Conservation (phyloP, 2,888 invertebrate genomes). For the Galerucella pusilla region DNA sequence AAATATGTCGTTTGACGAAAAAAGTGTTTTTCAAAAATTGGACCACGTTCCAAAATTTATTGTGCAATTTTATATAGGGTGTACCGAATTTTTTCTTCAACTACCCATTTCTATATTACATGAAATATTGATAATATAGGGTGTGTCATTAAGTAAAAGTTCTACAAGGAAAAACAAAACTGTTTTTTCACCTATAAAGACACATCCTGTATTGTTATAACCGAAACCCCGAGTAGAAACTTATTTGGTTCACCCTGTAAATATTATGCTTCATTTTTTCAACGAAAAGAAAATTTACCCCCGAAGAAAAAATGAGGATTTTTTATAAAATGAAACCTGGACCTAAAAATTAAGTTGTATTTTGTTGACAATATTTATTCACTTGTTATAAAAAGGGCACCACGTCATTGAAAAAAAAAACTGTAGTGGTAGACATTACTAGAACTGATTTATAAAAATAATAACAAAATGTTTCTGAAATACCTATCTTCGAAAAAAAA, state of each 20-base stretch:
- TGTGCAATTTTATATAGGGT: conserved; percentile 46
- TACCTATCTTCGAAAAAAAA: conserved; percentile 17
- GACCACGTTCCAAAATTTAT: conserved; percentile 48
- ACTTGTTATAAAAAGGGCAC: conserved; percentile 56
- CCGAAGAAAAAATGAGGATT: conserved; percentile 9
- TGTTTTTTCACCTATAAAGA: background rate
- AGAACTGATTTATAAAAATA: conserved; percentile 20
- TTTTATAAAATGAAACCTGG: conserved; percentile 22
- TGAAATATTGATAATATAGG: too few relatives aligned
- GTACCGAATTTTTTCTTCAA: background rate
- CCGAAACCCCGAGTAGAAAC: background rate
- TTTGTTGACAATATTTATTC: conserved; percentile 54
- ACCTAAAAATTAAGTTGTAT: conserved; percentile 19
- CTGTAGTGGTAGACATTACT: conserved; percentile 39
- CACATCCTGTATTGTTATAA: background rate
- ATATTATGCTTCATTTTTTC: conserved; percentile 19
- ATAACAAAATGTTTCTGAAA: conserved; percentile 30
- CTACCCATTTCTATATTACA: background rate
- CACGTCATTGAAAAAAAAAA: conserved; percentile 50
- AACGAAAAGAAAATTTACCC: conserved; percentile 23
- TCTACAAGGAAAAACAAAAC: too few relatives aligned
- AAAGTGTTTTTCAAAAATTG: conserved; percentile 37
- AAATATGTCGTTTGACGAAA: conserved; percentile 44
- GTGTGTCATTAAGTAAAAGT: too few relatives aligned
- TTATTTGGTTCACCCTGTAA: conserved; percentile 1